Conservation (phyloP, 2,888 invertebrate genomes). For the Parapristionchus giblindavisi region DNA sequence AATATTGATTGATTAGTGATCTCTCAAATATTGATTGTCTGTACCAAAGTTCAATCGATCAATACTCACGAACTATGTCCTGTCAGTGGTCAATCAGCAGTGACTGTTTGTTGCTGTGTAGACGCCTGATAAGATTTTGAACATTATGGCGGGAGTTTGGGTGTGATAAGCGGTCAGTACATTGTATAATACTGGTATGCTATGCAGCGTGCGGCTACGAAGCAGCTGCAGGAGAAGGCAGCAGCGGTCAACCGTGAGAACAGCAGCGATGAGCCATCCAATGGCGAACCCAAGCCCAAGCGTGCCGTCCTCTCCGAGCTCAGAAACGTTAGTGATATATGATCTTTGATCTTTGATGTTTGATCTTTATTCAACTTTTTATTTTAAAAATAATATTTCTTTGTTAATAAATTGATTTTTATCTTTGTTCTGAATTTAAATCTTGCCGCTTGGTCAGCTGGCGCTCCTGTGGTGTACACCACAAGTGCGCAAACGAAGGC, state of each 20-base stretch:
- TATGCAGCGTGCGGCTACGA: slow-evolving; percentile 32
- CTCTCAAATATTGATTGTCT: no score
- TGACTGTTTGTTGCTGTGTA: no score
- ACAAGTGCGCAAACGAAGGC: not conserved
- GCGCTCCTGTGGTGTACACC: slow-evolving; percentile 1
- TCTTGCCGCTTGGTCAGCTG: slow-evolving; percentile 6
- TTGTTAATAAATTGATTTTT: not conserved
- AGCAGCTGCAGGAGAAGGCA: slow-evolving; percentile 26
- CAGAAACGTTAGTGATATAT: slow-evolving; percentile 10
- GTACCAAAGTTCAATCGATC: no score
- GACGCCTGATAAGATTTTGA: no score
- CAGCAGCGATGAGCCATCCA: not conserved
- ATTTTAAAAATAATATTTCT: no score
- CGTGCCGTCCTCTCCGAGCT: slow-evolving; percentile 32
- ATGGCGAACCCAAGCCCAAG: slow-evolving; percentile 36
- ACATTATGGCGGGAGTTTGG: no score
- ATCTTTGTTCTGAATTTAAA: not conserved
- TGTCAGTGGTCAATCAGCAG: no score
- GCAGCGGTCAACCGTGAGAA: not conserved
- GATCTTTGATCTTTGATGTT: not conserved
- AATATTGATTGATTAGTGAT: no score
- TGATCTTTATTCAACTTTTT: no score
- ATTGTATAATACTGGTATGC: no score
- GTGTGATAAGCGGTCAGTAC: no score
- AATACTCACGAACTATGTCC: no score